Base-by-base conservation (phyloP, 2,888 invertebrate genomes). In the Drosophila borealis region DNA sequence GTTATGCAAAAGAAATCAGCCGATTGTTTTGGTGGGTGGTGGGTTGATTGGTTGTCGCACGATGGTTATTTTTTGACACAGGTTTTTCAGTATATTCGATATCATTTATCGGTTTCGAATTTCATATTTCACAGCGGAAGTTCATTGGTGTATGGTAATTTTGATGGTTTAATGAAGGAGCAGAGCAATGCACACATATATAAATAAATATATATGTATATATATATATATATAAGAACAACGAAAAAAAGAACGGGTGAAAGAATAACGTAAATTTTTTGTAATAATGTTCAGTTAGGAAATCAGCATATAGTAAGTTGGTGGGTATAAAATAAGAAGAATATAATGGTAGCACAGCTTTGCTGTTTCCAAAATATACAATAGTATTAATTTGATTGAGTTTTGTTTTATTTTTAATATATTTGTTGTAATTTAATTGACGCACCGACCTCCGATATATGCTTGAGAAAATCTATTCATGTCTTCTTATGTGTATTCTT, bases 391-490 rank as follows among this genome's bases (percentile, higher is more conserved):
- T 49, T 29, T 25, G 25, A 42, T 37, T 25, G 17, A 17, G 17
- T 60, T 41, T 55, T 44, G 45, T 64, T 51, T 39, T 41, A 19
- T 49, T 13, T 36, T 56, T 50, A 44, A 51, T 44, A 39, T 53
- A 37, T 39, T 53, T 48, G n/a, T 66, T 68, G 69, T n/a, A 48
- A 71, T 70, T 78, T 73, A 53, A 71, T 65, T 83, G 70, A 83
- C 82, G 90, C 91, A 91, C 91, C 90, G 90, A 90, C 89, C 90
- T 91, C 90, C 89, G 83, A 88, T 90, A 91, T 92, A 91, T 92
- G 91, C 92, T 91, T 91, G 91, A 91, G 91, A 91, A 90, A 91
- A 89, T 91, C 91, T 91, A 91, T 91, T 88, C 60, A 72, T 71
- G 78, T 82, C 74, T 76, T 77, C 69, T 74, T 83, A 64, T 70